Evolutionary conservation across 2,113 vertebrate species (phyloP), one percentile per base, ranked within the genome.

Genomic region (Myocastor coypus): DNA sequence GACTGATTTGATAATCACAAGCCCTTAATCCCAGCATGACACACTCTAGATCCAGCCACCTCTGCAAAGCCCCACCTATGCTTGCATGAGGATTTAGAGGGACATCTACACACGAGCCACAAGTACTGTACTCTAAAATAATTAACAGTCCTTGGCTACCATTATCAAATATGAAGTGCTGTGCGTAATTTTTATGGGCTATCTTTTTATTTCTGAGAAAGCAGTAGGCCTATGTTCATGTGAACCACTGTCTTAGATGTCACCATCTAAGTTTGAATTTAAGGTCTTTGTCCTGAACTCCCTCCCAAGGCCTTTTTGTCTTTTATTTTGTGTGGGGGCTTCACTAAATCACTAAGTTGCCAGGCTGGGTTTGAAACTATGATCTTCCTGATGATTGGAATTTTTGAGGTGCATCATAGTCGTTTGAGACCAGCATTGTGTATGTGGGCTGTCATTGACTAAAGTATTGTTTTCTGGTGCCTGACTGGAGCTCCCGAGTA

Each of bases 401-500:
- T 32, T 89, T 90, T 30, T 66, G 24, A 52, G 64, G 55, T 63
- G 17, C n/a, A 7, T 50, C 34, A 3, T 4, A 52, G 30, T 22
- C 50, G 8, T 16, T 0, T 75, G 57, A 17, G 30, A 34, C 10
- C 3, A 28, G 13, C 1, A 1, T 57, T 40, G 3, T 14, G 8
- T 6, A 9, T 73, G 19, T 24, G 5, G 32, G 17, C 26, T 26
- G 11, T 19, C 0, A 12, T 24, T 82, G 73, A 46, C 24, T 59
- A 22, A n/a, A 59, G 64, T 14, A 9, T 1, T 19, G 6, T 2
- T 42, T 0, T 55, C 17, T 7, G 19, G 57, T 30, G 34, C 3
- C 14, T 42, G 28, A 55, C 57, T 55, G 11, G 32, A 68, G 19
- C n/a, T 80, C 86, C 34, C 26, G 2, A 42, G 59, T 22, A 66